Percentiles rank a stretch among this genome's conserved stretches.
Evolutionary conservation across 2,113 vertebrate species (phyloP).

Genomic region (Marmota flaviventris): DNA sequence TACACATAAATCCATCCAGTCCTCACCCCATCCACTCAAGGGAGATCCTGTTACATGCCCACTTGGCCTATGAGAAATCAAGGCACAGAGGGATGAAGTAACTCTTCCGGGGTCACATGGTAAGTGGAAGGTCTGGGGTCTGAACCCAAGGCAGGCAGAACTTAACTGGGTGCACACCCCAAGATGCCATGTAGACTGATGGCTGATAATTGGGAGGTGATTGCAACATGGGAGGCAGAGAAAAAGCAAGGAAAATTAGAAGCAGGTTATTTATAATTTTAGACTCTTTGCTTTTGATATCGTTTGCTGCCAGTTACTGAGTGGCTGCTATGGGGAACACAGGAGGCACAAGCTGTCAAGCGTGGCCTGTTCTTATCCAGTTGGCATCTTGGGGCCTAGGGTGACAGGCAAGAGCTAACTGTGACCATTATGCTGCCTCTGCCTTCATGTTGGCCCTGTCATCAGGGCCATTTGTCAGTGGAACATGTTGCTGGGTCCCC

Average conservation of each 20-base stretch:
- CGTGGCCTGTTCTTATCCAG: neutral
- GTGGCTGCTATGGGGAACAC: neutral
- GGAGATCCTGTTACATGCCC: neutral
- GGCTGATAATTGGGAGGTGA: neutral
- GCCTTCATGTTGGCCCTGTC: neutral
- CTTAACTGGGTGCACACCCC: neutral
- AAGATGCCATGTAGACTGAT: neutral
- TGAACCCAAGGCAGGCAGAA: neutral
- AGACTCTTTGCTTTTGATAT: neutral
- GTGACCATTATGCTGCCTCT: neutral
- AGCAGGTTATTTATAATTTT: neutral
- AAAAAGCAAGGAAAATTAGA: neutral
- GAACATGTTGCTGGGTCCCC: neutral
- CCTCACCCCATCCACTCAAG: neutral
- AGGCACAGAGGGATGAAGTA: neutral
- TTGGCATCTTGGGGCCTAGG: neutral
- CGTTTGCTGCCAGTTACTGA: neutral
- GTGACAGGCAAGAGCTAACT: neutral
- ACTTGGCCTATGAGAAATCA: neutral
- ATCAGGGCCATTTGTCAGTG: neutral
- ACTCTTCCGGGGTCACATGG: neutral
- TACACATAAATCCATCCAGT: neutral
- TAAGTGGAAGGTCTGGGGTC: neutral
- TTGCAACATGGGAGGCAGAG: neutral
- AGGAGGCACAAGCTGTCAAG: neutral